Percentiles rank a stretch among this genome's conserved stretches.
phyloP scores from a whole-genome alignment of 2,888 invertebrate species.

The Chalcosyrphus nemorum region DNA sequence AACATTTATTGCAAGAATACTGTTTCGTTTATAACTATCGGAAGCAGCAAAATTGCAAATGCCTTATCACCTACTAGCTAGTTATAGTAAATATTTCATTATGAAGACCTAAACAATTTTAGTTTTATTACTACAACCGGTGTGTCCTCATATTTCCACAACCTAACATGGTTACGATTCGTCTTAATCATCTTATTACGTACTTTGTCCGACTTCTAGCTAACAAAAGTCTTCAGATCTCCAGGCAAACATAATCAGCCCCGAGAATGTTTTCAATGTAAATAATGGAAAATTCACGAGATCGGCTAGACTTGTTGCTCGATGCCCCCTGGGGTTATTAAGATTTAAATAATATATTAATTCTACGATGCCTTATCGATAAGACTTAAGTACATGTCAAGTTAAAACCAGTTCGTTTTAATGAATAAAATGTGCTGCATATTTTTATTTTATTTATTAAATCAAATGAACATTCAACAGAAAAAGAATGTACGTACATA shows the following conservation, averaged over 20 bases:
- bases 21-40: neutral
- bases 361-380: neutral
- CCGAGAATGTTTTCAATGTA: neutral
- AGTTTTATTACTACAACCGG: neutral
- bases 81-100: neutral
- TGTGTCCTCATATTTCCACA: neutral
- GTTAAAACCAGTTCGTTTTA: neutral
- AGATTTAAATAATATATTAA: neutral
- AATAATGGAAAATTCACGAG: slow-evolving; percentile 28
- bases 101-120: neutral
- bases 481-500: no score
- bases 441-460: no score
- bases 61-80: neutral
- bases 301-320: neutral
- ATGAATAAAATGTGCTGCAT: neutral
- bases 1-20: neutral
- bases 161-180: neutral
- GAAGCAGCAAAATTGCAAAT: neutral
- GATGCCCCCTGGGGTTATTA: slow-evolving; percentile 5
- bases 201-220: neutral
- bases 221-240: neutral
- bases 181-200: neutral
- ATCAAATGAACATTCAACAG: no score
- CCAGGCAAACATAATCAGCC: neutral
- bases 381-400: neutral